Base-by-base conservation (phyloP, 2,113 vertebrate species). In the Cyanoliseus patagonus region DNA sequence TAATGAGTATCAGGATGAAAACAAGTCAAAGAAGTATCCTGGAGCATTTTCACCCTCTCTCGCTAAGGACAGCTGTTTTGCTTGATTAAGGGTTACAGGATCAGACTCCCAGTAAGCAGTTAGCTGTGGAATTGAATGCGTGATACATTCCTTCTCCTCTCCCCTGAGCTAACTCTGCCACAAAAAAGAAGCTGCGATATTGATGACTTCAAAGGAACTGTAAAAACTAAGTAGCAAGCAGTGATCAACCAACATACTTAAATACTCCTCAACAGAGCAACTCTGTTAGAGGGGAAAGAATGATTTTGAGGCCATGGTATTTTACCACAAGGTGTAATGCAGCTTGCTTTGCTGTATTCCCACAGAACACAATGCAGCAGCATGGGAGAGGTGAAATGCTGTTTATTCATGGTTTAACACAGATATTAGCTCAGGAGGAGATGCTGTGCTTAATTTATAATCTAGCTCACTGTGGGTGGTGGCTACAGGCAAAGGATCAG, bases 191-290 rank as follows among this genome's bases (percentile, higher is more conserved):
- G 59, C 73, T 16, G 68, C 35, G 78, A 46, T 94, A 77, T 47
- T 30, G 94, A 94, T 64, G 81, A 14, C 90, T 95, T 91, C 83
- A 93, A 94, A 96, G 88, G 81, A 91, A 52, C 37, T 25, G 55
- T 42, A 75, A 59, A 91, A 90, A 81, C 53, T 67, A 84, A 92
- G 63, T 19, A 96, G 82, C 52, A 72, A 83, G 44, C 46, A 80
- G 6, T 2, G 5, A 74, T 70, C 92, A 85, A 41, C 77, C 86
- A 79, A 61, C 68, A 66, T 6, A 37, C 76, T 79, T 89, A 64
- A 73, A 90, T 16, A 57, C 23, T 46, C 53, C 18, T 5, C 7
- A 73, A 37, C 35, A 68, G 69, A 88, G 27, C 44, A 90, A 78
- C 49, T 10, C 57, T 62, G 11, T 73, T 25, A 67, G 67, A 46